Conservation (phyloP, 53 echinoderm and acorn worm genomes). For the Pentamera pediparva region DNA sequence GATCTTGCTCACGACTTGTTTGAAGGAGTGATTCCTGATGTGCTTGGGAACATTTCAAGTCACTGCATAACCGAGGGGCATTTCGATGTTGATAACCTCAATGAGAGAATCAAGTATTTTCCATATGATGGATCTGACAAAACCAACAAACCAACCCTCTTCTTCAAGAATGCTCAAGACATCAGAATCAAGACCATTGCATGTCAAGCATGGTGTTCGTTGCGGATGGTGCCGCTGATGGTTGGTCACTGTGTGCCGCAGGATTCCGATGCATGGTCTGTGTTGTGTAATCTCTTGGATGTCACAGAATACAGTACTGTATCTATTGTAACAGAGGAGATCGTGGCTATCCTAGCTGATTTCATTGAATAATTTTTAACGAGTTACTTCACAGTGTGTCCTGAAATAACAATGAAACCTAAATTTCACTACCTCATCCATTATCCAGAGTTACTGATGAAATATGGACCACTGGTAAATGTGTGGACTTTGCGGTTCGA, state of each 20-base stretch:
- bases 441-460: conserved; percentile 7
- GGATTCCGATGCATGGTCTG: not conserved
- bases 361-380: not conserved
- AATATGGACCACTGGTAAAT: conserved; percentile 1
- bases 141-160: conserved; percentile 7
- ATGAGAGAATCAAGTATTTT: conserved; percentile 17
- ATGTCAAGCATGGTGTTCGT: conserved; percentile 22
- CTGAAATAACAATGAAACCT: conserved; percentile 1
- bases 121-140: conserved; percentile 10
- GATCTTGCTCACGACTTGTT: conserved; percentile 13
- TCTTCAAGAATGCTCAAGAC: not conserved
- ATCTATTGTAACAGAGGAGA: not conserved
- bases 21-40: conserved; percentile 20
- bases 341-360: not conserved
- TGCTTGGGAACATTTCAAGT: not conserved
- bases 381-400: conserved; percentile 3
- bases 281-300: not conserved
- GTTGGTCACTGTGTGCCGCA: conserved; percentile 2
- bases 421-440: conserved; percentile 24
- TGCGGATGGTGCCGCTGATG: not conserved
- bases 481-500: conserved; percentile 9
- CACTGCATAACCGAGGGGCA: not conserved
- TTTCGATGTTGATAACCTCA: conserved; percentile 1
- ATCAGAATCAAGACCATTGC: conserved; percentile 2
- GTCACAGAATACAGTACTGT: conserved; percentile 18